Percentiles rank a stretch among this genome's conserved stretches.
These are phyloP conservation scores for Anastatus disparis DNA, from an alignment of 1,140 invertebrate species.

Conservation along the genomic window DNA sequence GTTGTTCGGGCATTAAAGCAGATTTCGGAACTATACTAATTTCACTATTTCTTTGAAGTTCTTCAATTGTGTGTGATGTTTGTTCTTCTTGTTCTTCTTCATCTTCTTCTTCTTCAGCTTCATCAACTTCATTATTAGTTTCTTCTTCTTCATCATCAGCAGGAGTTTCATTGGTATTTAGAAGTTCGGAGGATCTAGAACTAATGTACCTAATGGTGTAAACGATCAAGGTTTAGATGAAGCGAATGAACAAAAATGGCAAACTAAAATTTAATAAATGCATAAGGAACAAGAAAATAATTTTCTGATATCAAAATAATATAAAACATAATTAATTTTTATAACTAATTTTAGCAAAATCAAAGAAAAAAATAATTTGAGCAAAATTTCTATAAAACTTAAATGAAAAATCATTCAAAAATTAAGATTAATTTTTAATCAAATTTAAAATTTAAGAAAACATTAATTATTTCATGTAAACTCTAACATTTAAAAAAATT, in stretches of 20 bases:
- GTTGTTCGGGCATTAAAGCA: conserved; percentile 36
- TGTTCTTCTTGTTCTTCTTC: conserved; percentile 41
- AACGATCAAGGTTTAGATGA: conserved; percentile 32
- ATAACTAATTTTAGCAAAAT: not conserved
- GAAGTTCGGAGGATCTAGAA: conserved; percentile 50
- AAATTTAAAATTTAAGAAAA: no score
- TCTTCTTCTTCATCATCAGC: conserved; percentile 39
- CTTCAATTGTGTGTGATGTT: conserved; percentile 27
- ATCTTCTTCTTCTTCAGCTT: conserved; percentile 16
- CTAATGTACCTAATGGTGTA: conserved; percentile 42
- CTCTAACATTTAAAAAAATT: no score
- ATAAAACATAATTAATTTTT: no score
- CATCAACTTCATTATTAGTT: conserved; percentile 18
- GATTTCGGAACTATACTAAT: conserved; percentile 55
- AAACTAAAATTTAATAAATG: conserved; percentile 16
- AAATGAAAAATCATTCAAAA: no score
- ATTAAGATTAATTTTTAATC: no score
- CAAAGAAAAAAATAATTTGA: not conserved
- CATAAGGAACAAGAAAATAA: conserved; percentile 29
- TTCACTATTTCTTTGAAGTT: conserved; percentile 46
- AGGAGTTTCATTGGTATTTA: conserved; percentile 33
- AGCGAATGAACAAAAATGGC: conserved; percentile 21
- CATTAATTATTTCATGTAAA: no score
- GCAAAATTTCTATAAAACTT: not conserved
- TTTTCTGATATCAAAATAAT: no score